Base-by-base conservation (phyloP, 2,113 vertebrate species). In the Mola mola region DNA sequence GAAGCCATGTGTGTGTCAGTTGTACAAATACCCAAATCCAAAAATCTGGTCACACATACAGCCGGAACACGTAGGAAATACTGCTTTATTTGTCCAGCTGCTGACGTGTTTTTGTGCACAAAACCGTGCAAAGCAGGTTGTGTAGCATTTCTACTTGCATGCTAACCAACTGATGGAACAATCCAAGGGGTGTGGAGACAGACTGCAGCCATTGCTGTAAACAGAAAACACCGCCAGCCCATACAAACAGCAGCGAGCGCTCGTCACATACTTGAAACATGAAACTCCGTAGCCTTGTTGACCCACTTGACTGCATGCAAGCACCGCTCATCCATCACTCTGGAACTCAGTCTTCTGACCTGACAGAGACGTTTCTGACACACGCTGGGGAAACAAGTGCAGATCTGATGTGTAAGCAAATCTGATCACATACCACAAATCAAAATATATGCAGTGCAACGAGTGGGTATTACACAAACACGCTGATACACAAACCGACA, bases 321-420 rank as follows among this genome's bases (percentile, higher is more conserved):
- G 72, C 67, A 63, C 56, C 50, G 17, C 38, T 48, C 70, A 67
- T 75, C 49, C 48, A 80, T 80, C 63, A 75, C 36, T 31, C 31
- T 21, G 25, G 61, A 60, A 38, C 15, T 16, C n/a, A 34, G 40
- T 47, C 33, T 16, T 46, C 3, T 8, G 24, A 66, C 57, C 57
- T 51, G 8, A n/a, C 51, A 53, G 51, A 75, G 55, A 63, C 58
- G 16, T 61, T 49, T 48, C 22, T 47, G 57, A 52, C 66, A 61
- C 36, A 16, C 26, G 15, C 52, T 75, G 70, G 62, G 75, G 85
- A 85, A 83, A 69, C 59, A 8, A 37, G 24, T 3, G 49, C 13
- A 41, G 6, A 1, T 24, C n/a, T n/a, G 46, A 55, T 82, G 52
- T 25, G 62, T 84, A 82, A 84, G 68, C 81, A 82, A 63, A 66